A percentile compares a stretch with the other conserved stretches of the same genome.
These are phyloP conservation scores for pig (Sus scrofa) DNA, from an alignment of 2,113 vertebrate species.

Conservation along the genomic window DNA sequence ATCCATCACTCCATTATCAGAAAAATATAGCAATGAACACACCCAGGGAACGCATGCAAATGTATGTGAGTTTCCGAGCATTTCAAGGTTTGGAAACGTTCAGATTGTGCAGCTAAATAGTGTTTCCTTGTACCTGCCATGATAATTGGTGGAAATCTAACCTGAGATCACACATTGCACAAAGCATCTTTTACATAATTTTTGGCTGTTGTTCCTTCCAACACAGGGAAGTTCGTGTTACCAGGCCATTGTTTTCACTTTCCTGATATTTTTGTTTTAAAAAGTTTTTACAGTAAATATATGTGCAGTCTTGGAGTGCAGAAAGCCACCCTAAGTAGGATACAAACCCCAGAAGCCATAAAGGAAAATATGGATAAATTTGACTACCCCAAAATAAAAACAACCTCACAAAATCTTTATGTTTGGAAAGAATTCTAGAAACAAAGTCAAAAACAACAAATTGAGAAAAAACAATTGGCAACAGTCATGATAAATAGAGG, in stretches of 20 bases:
- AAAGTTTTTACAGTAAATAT: background rate
- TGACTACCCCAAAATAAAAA: conserved; percentile 1
- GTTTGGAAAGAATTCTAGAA: conserved; percentile 19
- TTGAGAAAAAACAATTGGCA: background rate
- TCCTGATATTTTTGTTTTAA: background rate
- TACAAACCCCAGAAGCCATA: background rate
- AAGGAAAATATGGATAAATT: background rate
- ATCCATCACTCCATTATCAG: background rate
- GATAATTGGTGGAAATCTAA: background rate
- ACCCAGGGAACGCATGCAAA: too few species aligned
- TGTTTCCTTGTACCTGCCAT: background rate
- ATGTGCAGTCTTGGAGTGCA: background rate
- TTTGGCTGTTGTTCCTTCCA: background rate
- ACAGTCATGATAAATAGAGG: background rate
- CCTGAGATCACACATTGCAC: background rate
- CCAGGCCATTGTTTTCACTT: background rate
- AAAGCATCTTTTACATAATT: background rate
- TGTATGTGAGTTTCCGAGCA: background rate
- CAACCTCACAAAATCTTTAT: background rate
- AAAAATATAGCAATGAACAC: background rate
- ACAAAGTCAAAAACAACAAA: background rate
- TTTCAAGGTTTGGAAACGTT: background rate
- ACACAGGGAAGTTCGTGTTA: background rate
- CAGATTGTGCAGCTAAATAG: accelerated
- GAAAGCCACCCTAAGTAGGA: background rate